Percentiles rank a stretch among this genome's conserved stretches.
Conservation (phyloP, 2,113 vertebrate species). For the Tetrao urogallus region DNA sequence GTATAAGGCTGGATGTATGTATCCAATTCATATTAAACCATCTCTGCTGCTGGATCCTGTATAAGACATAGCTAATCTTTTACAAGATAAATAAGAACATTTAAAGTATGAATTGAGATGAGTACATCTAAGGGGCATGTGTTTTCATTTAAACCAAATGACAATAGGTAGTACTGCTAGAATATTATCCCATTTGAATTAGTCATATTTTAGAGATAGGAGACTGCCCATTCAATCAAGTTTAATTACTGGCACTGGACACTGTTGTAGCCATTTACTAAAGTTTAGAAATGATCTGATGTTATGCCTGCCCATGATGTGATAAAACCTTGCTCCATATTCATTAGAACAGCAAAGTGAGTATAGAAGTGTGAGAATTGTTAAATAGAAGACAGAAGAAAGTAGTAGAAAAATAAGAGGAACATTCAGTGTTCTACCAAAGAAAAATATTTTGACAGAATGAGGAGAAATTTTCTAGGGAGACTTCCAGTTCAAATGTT, state of each 20-base stretch:
- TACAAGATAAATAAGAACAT: background rate
- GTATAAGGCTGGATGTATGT: fast-evolving
- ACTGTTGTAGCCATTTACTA: background rate
- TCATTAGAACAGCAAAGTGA: background rate
- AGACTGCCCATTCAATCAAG: background rate
- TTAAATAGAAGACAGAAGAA: background rate
- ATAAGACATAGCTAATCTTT: background rate
- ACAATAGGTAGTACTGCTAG: background rate
- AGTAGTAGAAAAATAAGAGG: slow-evolving; percentile 14
- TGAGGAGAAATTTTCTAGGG: background rate
- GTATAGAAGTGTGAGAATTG: background rate
- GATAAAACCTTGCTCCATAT: background rate
- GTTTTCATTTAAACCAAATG: background rate
- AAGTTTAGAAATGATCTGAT: background rate
- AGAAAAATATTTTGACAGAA: slow-evolving; percentile 60
- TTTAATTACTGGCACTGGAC: background rate
- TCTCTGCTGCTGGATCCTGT: background rate
- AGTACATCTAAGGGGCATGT: background rate
- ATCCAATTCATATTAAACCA: background rate
- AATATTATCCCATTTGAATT: background rate
- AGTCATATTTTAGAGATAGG: background rate
- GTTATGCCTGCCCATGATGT: background rate
- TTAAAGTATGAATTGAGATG: background rate
- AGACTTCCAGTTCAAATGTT: slow-evolving; percentile 13
- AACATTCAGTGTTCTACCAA: slow-evolving; percentile 8